A percentile compares a stretch with the other conserved stretches of the same genome.
phyloP scores from a whole-genome alignment of 2,113 vertebrate species.

The Cairina moschata region DNA sequence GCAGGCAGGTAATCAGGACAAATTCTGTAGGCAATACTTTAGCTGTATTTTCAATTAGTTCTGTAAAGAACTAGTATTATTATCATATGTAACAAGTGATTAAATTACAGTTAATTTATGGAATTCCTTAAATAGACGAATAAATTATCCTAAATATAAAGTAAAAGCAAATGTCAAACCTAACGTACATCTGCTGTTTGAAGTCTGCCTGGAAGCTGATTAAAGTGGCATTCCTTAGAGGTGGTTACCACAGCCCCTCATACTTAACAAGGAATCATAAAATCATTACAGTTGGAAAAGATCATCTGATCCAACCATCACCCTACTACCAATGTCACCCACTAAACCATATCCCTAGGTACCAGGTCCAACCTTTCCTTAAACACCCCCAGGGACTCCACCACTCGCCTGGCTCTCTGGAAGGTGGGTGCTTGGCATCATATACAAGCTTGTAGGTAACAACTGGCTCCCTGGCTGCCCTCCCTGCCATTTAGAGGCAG shows the following conservation, averaged over 20 bases:
- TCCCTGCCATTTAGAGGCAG: background rate
- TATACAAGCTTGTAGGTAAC: background rate
- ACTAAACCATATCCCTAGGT: no score
- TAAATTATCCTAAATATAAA: conserved; percentile 48
- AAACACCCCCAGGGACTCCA: no score
- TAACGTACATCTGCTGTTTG: background rate
- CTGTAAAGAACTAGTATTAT: background rate
- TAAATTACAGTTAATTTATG: conserved; percentile 34
- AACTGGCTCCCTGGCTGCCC: background rate
- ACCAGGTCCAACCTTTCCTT: no score
- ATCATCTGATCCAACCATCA: no score
- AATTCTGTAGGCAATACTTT: conserved; percentile 10
- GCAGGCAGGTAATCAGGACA: conserved; percentile 7
- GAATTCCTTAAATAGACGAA: conserved; percentile 53
- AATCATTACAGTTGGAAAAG: no score
- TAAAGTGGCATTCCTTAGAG: background rate
- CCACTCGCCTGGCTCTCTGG: background rate
- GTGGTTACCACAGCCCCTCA: background rate
- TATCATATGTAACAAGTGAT: background rate
- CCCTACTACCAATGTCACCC: no score
- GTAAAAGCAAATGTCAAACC: background rate
- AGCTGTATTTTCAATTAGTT: background rate
- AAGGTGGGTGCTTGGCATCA: background rate
- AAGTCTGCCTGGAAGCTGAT: conserved; percentile 9
- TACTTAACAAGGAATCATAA: no score